phyloP scores from a whole-genome alignment of 2,797 vertebrate genomes.

The Nannoperca obscura region DNA sequence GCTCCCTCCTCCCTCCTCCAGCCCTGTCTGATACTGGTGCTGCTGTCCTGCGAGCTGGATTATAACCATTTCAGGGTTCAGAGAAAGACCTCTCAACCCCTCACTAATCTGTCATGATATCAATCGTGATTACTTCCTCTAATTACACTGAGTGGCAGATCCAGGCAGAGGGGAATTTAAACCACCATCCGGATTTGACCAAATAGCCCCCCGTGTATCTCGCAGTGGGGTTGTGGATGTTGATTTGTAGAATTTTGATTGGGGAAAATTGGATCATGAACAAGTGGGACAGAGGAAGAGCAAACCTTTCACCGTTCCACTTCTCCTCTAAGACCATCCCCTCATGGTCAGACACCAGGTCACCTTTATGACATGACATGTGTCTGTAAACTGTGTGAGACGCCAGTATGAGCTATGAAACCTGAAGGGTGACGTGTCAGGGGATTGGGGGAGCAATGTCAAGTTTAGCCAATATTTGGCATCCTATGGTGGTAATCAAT shows the following conservation, averaged over 20 bases:
- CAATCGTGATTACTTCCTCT: slow-evolving; percentile 72
- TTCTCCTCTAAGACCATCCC: slow-evolving; percentile 34
- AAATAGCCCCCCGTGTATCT: too few relatives aligned
- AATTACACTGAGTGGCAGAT: slow-evolving; percentile 71
- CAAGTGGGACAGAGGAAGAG: background rate
- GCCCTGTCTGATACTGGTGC: slow-evolving; percentile 34
- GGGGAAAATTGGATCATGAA: background rate
- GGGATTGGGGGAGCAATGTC: slow-evolving; percentile 52
- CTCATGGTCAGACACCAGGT: slow-evolving; percentile 18
- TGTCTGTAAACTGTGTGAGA: slow-evolving; percentile 25
- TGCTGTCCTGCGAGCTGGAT: slow-evolving; percentile 41
- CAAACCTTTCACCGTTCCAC: slow-evolving; percentile 27
- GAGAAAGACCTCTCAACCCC: slow-evolving; percentile 57
- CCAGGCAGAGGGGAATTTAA: slow-evolving; percentile 46
- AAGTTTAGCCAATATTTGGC: slow-evolving; percentile 79
- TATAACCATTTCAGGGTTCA: slow-evolving; percentile 65
- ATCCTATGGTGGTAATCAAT: slow-evolving; percentile 28
- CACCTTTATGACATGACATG: slow-evolving; percentile 7
- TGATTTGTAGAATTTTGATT: background rate
- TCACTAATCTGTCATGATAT: slow-evolving; percentile 68
- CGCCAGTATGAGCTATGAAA: slow-evolving; percentile 26
- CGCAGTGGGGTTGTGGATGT: background rate
- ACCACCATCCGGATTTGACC: slow-evolving; percentile 30
- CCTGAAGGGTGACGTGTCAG: slow-evolving; percentile 31
- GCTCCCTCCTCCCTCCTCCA: slow-evolving; percentile 39